Conservation (phyloP, 2,113 vertebrate genomes). For the Macquaria australasica region DNA sequence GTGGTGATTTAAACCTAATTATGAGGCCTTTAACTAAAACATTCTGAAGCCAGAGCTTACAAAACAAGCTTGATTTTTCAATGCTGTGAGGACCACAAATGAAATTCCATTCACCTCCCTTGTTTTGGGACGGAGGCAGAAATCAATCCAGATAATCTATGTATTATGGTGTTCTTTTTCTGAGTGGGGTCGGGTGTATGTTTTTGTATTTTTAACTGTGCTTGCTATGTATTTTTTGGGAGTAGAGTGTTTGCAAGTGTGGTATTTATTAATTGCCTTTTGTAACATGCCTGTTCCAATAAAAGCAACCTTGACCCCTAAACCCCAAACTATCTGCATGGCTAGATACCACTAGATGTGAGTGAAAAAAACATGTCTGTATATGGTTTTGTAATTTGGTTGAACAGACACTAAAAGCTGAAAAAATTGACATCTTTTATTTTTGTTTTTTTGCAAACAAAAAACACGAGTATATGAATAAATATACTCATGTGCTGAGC, state of each 20-base stretch:
- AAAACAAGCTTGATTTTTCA: not conserved
- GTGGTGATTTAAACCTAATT: constrained; percentile 9
- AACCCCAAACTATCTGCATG: not conserved
- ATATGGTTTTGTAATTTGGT: not conserved
- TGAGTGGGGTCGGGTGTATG: no score
- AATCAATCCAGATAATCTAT: not conserved
- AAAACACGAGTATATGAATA: constrained; percentile 39
- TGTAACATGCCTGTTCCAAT: not conserved
- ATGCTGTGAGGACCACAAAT: not conserved
- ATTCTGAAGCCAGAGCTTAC: not conserved
- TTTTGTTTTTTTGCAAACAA: not conserved
- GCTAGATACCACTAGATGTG: not conserved
- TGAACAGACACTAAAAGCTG: constrained; percentile 2
- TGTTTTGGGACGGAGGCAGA: not conserved
- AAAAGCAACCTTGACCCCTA: not conserved
- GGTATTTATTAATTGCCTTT: not conserved
- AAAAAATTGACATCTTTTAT: not conserved
- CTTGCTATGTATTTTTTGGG: not conserved
- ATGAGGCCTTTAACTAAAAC: not conserved
- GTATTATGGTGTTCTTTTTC: not conserved
- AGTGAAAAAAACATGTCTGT: not conserved
- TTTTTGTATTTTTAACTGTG: not conserved
- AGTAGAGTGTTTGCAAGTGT: not conserved
- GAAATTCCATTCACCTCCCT: not conserved
- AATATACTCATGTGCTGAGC: constrained; percentile 4